phyloP scores from a whole-genome alignment of 2,888 invertebrate species.

The Patella pellucida region DNA sequence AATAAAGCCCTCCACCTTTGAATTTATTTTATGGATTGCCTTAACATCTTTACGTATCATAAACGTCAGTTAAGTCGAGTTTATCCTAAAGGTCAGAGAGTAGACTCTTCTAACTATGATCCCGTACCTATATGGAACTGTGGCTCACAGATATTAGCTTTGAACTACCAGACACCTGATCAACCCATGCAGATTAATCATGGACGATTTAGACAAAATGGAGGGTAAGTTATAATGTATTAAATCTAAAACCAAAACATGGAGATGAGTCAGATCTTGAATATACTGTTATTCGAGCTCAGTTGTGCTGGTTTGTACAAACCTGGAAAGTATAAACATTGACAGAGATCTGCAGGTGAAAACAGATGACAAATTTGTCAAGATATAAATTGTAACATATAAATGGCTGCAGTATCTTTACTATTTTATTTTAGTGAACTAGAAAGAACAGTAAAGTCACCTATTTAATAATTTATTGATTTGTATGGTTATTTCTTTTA shows the following conservation, averaged over 20 bases:
- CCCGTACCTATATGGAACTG: conserved; percentile 95
- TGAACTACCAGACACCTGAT: conserved; percentile 98
- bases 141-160: conserved; percentile 96
- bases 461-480: neutral
- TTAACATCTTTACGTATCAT: conserved; percentile 60
- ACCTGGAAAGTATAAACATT: too few relatives aligned
- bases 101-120: conserved; percentile 97
- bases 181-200: conserved; percentile 96
- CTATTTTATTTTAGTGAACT: neutral
- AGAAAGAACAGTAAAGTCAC: neutral
- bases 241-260: too few relatives aligned
- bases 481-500: conserved; percentile 18
- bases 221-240: conserved; percentile 70
- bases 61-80: conserved; percentile 87
- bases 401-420: neutral
- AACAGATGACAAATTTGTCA: too few relatives aligned
- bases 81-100: conserved; percentile 89
- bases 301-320: too few relatives aligned
- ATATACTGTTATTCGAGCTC: too few relatives aligned
- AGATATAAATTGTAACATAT: neutral
- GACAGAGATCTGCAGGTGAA: too few relatives aligned
- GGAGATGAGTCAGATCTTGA: too few relatives aligned
- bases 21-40: conserved; percentile 21
- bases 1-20: too few relatives aligned
- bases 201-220: conserved; percentile 92